Evolutionary conservation across 2,888 invertebrate species (phyloP).

Genomic region (Dicranocentrus wangi): DNA sequence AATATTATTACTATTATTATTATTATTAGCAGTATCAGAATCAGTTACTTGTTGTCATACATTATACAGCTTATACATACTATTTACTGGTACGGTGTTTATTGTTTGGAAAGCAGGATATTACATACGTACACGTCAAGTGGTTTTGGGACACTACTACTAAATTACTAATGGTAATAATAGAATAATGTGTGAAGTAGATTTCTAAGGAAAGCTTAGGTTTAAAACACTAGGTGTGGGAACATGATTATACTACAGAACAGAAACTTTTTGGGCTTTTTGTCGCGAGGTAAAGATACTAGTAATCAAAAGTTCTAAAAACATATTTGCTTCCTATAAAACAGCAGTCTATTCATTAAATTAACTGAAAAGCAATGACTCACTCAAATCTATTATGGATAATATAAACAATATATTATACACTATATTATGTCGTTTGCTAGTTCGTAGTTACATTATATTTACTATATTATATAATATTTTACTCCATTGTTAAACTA

Average conservation of each 20-base stretch:
- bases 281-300: conserved; percentile 14
- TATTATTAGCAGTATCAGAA: not conserved
- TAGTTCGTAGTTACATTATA: not conserved
- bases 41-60: not conserved
- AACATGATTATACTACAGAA: conserved; percentile 15
- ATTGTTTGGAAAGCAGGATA: conserved; percentile 27
- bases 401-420: conserved; percentile 4
- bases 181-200: not conserved
- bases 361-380: conserved; percentile 23
- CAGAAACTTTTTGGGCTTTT: conserved; percentile 10
- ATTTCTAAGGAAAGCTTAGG: not conserved
- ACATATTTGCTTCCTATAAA: conserved; percentile 46
- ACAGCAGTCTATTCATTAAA: conserved; percentile 38
- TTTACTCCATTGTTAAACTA: conserved; percentile 15
- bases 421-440: not conserved
- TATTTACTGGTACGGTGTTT: conserved; percentile 19
- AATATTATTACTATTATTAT: conserved; percentile 17
- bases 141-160: conserved; percentile 53
- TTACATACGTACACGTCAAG: conserved; percentile 57
- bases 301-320: not conserved
- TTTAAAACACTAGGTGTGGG: conserved; percentile 8
- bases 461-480: not conserved
- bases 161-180: no score
- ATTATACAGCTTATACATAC: conserved; percentile 11
- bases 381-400: conserved; percentile 34